Percentiles rank a stretch among this genome's conserved stretches.
Conservation (phyloP, 2,113 vertebrate species). For the Ailurus styani region DNA sequence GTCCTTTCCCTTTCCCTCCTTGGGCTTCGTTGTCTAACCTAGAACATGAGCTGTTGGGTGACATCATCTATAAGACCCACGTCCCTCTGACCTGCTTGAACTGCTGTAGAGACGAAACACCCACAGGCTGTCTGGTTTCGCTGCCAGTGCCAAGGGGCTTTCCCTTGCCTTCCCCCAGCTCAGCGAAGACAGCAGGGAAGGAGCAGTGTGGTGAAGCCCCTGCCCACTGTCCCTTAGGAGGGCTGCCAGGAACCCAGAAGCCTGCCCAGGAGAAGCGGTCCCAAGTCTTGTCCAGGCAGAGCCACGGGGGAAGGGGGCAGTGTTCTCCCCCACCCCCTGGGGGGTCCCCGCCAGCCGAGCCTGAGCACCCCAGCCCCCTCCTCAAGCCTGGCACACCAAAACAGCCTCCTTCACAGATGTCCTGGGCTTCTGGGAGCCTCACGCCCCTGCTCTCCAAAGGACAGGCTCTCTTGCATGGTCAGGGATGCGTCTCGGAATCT, state of each 20-base stretch:
- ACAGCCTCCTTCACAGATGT: background rate
- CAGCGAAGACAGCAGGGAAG: background rate
- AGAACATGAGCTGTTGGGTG: background rate
- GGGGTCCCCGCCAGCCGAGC: background rate
- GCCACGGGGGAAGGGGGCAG: background rate
- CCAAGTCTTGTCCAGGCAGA: background rate
- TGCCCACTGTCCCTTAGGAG: background rate
- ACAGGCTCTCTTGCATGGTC: background rate
- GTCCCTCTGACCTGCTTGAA: background rate
- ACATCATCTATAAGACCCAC: background rate
- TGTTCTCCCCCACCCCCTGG: fast-evolving
- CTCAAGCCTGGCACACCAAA: background rate
- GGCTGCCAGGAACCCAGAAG: background rate
- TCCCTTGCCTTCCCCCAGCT: background rate
- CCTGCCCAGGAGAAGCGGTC: background rate
- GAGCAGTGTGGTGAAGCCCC: background rate
- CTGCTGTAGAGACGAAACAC: background rate
- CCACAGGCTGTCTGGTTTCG: background rate
- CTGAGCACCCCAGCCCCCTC: background rate
- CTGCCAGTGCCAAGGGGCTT: background rate
- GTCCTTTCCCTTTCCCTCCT: background rate
- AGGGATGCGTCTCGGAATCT: background rate
- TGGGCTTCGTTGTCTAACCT: background rate
- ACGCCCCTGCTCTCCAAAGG: background rate
- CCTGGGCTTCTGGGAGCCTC: background rate